These are phyloP conservation scores for Neodiprion fabricii DNA, from an alignment of 1,140 invertebrate species.

Conservation along the genomic window DNA sequence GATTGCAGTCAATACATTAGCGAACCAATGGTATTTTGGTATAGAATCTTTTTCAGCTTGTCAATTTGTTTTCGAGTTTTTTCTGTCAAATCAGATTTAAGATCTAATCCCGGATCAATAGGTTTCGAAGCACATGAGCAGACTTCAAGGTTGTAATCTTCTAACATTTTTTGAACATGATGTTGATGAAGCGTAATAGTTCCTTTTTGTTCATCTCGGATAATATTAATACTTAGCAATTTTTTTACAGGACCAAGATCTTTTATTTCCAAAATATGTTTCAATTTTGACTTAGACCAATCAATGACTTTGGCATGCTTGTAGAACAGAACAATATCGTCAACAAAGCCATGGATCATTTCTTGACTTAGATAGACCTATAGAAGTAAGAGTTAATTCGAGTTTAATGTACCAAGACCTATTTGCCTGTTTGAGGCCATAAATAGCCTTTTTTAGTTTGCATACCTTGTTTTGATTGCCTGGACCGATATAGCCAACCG, in stretches of 20 bases:
- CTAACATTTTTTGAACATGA: not conserved
- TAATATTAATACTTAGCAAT: not conserved
- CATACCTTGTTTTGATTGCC: slow-evolving; percentile 35
- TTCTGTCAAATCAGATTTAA: not conserved
- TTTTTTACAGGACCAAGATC: not conserved
- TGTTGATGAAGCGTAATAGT: not conserved
- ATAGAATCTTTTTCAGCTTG: slow-evolving; percentile 30
- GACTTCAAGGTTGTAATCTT: not conserved
- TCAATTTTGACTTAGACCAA: not conserved
- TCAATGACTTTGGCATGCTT: not conserved
- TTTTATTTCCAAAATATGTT: not conserved
- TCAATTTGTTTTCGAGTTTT: not conserved
- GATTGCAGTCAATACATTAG: slow-evolving; percentile 45
- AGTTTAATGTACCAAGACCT: slow-evolving; percentile 39
- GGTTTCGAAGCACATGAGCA: not conserved
- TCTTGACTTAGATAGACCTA: slow-evolving; percentile 33
- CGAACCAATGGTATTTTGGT: slow-evolving; percentile 42
- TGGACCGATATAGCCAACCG: slow-evolving; percentile 6
- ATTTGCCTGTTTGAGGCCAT: slow-evolving; percentile 47
- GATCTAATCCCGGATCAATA: slow-evolving; percentile 1
- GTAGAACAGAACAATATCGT: slow-evolving; percentile 43
- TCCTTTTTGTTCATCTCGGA: not conserved
- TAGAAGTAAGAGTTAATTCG: slow-evolving; percentile 30
- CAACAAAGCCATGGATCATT: slow-evolving; percentile 46
- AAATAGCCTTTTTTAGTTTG: slow-evolving; percentile 40